Evolutionary conservation across 2,888 invertebrate genomes (phyloP).

Genomic region (Octonoba sinensis): DNA sequence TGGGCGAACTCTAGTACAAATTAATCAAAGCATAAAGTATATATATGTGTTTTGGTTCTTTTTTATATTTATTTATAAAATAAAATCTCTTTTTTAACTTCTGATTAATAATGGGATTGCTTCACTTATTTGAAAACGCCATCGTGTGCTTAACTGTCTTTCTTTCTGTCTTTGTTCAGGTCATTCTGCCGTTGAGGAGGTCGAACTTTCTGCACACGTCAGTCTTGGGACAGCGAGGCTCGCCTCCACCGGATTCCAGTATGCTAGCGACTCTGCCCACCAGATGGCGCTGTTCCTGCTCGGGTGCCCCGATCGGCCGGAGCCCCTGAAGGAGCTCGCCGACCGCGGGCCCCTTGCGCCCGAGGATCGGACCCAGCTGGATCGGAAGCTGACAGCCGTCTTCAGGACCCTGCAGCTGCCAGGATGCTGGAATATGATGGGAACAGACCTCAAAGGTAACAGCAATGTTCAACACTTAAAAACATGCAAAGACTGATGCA

Average conservation of each 20-base stretch:
- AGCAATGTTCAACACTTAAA: too few relatives aligned
- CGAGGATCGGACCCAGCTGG: conserved; percentile 34
- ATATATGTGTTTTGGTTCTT: too few relatives aligned
- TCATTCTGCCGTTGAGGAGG: conserved; percentile 40
- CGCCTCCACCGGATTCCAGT: conserved; percentile 45
- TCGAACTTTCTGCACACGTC: conserved; percentile 34
- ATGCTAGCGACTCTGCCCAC: conserved; percentile 54
- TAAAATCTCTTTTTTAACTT: too few relatives aligned
- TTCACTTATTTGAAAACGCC: too few relatives aligned
- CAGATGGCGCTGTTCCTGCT: conserved; percentile 55
- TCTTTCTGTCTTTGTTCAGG: conserved; percentile 10
- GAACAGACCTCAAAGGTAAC: conserved; percentile 39
- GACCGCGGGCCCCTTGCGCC: conserved; percentile 21
- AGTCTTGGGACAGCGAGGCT: conserved; percentile 9
- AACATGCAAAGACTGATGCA: too few relatives aligned
- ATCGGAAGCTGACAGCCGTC: conserved; percentile 43
- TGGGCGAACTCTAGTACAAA: too few relatives aligned
- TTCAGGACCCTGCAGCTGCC: conserved; percentile 46
- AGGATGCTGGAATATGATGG: conserved; percentile 61
- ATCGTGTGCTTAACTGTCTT: too few relatives aligned
- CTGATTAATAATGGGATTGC: too few relatives aligned
- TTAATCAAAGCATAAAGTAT: too few relatives aligned
- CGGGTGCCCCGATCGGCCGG: conserved; percentile 38
- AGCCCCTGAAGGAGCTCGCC: conserved; percentile 31
- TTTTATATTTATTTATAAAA: too few relatives aligned